Conservation (phyloP, 2,797 vertebrate genomes). For the Cynopterus sphinx region DNA sequence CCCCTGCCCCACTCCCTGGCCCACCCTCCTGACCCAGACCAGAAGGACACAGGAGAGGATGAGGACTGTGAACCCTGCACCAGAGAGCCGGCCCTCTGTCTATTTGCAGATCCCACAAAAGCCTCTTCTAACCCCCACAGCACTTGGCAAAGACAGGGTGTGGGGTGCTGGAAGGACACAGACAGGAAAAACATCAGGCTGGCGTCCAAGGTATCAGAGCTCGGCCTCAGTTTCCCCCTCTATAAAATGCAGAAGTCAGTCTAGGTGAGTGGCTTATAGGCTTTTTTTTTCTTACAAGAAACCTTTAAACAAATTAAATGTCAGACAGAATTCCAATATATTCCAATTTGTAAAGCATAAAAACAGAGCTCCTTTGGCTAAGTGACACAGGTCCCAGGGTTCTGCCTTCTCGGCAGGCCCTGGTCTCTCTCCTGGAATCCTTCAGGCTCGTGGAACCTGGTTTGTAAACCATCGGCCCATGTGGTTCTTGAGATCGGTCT, state of each 20-base stretch:
- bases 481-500: background rate
- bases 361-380: background rate
- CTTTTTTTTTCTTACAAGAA: background rate
- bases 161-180: background rate
- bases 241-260: background rate
- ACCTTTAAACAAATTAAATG: background rate
- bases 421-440: background rate
- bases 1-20: no score
- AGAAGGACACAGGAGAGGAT: background rate
- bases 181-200: background rate
- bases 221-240: slow-evolving; percentile 21
- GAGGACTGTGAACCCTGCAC: background rate
- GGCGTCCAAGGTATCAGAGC: background rate
- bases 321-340: background rate
- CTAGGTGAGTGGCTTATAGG: background rate
- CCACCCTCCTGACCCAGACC: background rate
- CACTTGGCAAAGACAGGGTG: background rate
- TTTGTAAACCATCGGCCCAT: background rate
- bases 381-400: rapidly evolving
- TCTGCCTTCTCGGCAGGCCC: background rate
- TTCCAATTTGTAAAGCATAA: background rate
- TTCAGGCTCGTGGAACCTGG: background rate
- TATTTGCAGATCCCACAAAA: background rate
- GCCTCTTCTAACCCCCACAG: background rate
- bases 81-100: background rate